These are phyloP conservation scores for Drosophila cardini DNA, from an alignment of 1,140 invertebrate species.

Conservation along the genomic window DNA sequence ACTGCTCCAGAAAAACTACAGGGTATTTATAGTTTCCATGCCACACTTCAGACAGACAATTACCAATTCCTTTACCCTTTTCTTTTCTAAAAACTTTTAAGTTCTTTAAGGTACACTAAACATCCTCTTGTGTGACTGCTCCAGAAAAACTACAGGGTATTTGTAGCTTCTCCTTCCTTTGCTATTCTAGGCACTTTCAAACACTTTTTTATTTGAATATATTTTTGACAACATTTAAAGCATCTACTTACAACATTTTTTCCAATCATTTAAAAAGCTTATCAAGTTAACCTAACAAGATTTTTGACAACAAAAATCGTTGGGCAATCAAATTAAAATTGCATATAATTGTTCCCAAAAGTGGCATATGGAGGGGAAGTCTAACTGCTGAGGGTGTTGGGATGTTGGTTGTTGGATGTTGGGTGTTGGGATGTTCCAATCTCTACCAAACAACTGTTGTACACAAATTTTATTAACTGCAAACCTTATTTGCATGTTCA, in stretches of 20 bases:
- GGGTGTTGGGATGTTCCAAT: conserved; percentile 18
- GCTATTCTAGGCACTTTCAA: no score
- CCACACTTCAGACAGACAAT: no score
- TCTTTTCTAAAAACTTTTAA: no score
- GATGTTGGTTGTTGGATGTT: no score
- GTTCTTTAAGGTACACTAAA: no score
- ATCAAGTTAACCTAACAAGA: conserved; percentile 17
- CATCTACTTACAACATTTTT: conserved; percentile 1
- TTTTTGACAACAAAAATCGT: conserved; percentile 60
- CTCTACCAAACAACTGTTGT: conserved; percentile 62
- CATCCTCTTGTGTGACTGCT: no score
- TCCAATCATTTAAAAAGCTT: not conserved
- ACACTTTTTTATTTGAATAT: not conserved
- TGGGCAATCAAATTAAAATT: conserved; percentile 80
- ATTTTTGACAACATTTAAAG: not conserved
- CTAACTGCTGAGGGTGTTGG: conserved; percentile 9
- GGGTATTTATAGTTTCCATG: no score
- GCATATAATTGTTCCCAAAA: conserved; percentile 76
- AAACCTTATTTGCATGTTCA: conserved; percentile 84
- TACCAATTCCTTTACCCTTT: no score
- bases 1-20: no score
- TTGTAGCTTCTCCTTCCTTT: no score
- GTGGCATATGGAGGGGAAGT: conserved; percentile 68
- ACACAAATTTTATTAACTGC: conserved; percentile 82
- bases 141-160: no score